Percentiles rank a stretch among this genome's conserved stretches.
Conservation (phyloP, 2,113 vertebrate species). For the Todiramphus chloris region DNA sequence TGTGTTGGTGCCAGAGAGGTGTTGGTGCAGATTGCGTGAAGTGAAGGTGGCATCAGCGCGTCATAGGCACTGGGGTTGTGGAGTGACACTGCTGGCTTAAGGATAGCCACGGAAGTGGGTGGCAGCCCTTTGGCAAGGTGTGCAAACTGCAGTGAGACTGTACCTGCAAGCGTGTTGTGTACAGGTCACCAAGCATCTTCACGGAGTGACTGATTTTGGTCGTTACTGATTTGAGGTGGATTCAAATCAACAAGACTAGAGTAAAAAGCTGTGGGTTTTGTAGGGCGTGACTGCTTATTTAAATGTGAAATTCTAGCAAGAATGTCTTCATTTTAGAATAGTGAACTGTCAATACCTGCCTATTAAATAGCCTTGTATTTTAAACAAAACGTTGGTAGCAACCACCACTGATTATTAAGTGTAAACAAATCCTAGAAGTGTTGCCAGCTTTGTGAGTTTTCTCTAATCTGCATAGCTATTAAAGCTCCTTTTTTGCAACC, state of each 20-base stretch:
- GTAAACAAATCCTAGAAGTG: neutral
- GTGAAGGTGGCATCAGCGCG: rapidly evolving
- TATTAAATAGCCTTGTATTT: constrained; percentile 27
- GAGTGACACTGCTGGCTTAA: rapidly evolving
- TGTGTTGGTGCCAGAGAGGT: neutral
- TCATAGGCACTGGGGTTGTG: neutral
- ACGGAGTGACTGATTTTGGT: neutral
- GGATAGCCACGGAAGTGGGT: rapidly evolving
- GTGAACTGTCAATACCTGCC: constrained; percentile 5
- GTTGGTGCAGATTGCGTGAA: rapidly evolving
- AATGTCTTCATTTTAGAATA: neutral
- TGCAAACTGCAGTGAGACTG: rapidly evolving
- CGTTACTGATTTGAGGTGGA: neutral
- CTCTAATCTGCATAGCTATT: neutral
- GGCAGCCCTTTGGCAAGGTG: neutral
- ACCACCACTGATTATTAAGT: neutral
- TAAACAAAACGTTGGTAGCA: neutral
- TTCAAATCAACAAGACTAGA: neutral
- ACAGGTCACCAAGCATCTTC: neutral
- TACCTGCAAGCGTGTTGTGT: rapidly evolving
- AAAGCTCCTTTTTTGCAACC: neutral
- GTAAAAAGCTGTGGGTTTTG: neutral
- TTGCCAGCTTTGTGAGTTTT: neutral
- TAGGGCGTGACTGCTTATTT: neutral
- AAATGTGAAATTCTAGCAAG: constrained; percentile 6